Conservation (phyloP, 2,113 vertebrate genomes). For the Pelusios castaneus region DNA sequence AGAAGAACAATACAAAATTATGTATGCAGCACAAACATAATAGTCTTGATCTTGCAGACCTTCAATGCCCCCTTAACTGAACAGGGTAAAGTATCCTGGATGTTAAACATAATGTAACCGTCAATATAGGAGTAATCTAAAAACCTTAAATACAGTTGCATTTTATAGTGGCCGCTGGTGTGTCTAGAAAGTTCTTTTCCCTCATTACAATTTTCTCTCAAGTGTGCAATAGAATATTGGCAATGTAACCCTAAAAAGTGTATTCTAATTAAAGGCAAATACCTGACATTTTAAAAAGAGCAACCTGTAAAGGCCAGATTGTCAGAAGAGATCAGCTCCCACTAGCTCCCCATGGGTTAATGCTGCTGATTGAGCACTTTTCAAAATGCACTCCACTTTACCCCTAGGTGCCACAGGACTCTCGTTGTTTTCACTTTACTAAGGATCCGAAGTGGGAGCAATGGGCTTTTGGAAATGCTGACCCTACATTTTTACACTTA, state of each 20-base stretch:
- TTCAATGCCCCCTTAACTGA: neutral
- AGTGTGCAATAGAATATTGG: neutral
- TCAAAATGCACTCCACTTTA: neutral
- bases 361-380: neutral
- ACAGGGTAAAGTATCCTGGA: neutral
- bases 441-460: constrained; percentile 3
- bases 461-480: neutral
- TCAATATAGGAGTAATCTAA: neutral
- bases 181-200: neutral
- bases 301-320: neutral
- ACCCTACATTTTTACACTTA: neutral
- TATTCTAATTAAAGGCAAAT: neutral
- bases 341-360: neutral
- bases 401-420: too few relatives aligned
- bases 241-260: neutral
- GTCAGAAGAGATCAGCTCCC: neutral
- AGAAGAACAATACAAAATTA: neutral
- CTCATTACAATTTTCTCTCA: neutral
- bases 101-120: neutral
- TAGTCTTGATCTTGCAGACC: fast-evolving
- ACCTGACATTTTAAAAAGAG: neutral
- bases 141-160: neutral
- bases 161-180: neutral
- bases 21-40: neutral
- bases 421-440: neutral